These are phyloP conservation scores for Phenganax stokvisi DNA, from an alignment of 92 coral and sea anemone species.

Conservation along the genomic window DNA sequence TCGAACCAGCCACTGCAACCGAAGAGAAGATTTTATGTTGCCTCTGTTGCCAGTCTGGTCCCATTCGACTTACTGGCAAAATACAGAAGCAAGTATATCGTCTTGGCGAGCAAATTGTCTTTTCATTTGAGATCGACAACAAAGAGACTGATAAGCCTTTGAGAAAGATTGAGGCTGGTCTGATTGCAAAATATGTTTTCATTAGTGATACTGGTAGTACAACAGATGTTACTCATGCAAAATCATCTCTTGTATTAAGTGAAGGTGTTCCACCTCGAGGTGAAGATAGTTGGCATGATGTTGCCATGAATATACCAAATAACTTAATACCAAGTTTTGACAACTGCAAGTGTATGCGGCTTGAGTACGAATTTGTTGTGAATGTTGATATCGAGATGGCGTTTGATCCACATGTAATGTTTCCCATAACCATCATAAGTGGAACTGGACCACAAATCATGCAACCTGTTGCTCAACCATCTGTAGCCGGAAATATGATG, in stretches of 20 bases:
- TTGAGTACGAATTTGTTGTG: neutral
- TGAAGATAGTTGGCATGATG: constrained; percentile 17
- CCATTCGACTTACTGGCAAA: constrained; percentile 14
- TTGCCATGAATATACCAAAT: constrained; percentile 3
- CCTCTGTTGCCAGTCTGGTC: constrained; percentile 26
- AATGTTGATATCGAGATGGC: constrained; percentile 15
- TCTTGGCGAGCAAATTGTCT: constrained; percentile 17
- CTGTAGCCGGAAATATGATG: neutral
- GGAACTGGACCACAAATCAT: neutral
- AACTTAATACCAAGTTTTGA: constrained; percentile 10
- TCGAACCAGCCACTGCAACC: constrained; percentile 9
- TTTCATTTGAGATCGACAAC: constrained; percentile 15
- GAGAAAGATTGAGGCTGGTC: constrained; percentile 7
- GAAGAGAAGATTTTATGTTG: constrained; percentile 15
- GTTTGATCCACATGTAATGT: constrained; percentile 11
- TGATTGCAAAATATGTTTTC: neutral
- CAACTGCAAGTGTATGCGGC: constrained; percentile 20
- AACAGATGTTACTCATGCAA: neutral
- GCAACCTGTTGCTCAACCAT: neutral
- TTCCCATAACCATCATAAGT: constrained; percentile 9
- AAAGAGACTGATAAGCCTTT: constrained; percentile 19
- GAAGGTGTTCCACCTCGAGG: neutral
- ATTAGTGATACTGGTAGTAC: constrained; percentile 5
- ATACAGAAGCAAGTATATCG: neutral
- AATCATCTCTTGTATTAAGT: constrained; percentile 7